phyloP scores from a whole-genome alignment of 2,888 invertebrate genomes.

The Sarcophaga carnaria region DNA sequence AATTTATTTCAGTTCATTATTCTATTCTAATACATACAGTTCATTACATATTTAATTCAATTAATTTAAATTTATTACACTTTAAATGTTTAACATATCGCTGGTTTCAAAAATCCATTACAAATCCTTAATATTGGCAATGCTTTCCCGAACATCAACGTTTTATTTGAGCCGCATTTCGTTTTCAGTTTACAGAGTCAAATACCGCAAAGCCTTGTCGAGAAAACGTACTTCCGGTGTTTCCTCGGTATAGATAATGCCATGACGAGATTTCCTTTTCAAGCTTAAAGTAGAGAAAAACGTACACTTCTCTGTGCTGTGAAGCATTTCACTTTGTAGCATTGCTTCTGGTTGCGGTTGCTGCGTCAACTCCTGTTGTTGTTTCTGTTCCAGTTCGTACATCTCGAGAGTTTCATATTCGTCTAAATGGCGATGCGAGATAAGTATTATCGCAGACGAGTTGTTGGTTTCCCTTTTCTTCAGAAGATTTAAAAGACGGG shows the following conservation, averaged over 20 bases:
- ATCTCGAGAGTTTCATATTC: conserved; percentile 60
- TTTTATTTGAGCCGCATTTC: too few species aligned
- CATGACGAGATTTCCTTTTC: conserved; percentile 59
- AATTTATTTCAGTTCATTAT: too few species aligned
- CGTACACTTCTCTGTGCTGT: conserved; percentile 20
- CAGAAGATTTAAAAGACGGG: conserved; percentile 75
- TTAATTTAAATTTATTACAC: too few species aligned
- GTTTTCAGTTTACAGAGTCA: conserved; percentile 73
- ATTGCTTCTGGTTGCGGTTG: not conserved
- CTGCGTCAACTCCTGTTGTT: not conserved
- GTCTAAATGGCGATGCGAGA: conserved; percentile 55
- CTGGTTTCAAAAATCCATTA: too few species aligned
- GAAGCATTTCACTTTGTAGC: not conserved
- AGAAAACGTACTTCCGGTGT: conserved; percentile 74
- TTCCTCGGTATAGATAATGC: conserved; percentile 51
- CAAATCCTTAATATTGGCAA: too few species aligned
- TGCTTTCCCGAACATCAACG: too few species aligned
- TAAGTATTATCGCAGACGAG: conserved; percentile 1
- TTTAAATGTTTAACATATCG: too few species aligned
- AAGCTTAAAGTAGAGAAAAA: conserved; percentile 45
- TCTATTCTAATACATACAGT: too few species aligned
- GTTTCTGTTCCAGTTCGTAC: conserved; percentile 49
- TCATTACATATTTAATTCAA: too few species aligned
- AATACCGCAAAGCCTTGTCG: conserved; percentile 76
- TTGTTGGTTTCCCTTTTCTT: conserved; percentile 69